Evolutionary conservation across 2,888 invertebrate species (phyloP).

Genomic region (Sesia bembeciformis): DNA sequence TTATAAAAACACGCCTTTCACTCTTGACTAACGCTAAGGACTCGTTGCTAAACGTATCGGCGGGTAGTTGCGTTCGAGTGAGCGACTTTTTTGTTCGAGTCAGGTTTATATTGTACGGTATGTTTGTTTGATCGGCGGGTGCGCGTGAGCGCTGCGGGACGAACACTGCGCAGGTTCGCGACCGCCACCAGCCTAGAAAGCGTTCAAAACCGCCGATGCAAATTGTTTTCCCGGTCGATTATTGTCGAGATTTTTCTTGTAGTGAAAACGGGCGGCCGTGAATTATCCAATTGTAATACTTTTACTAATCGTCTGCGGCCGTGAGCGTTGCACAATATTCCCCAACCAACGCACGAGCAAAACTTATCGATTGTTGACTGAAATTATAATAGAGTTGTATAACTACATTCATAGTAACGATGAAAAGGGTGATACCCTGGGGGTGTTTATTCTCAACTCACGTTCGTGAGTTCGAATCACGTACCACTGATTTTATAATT

Average conservation of each 20-base stretch:
- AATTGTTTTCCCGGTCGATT: conserved; percentile 39
- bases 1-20: conserved; percentile 39
- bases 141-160: conserved; percentile 31
- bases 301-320: conserved; percentile 29
- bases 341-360: too few species aligned
- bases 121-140: conserved; percentile 17
- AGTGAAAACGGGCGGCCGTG: conserved; percentile 55
- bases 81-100: conserved; percentile 11
- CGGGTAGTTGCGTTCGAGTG: conserved; percentile 7
- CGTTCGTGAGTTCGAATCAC: too few species aligned
- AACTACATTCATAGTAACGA: too few species aligned
- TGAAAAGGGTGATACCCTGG: too few species aligned
- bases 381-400: too few species aligned
- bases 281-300: conserved; percentile 28
- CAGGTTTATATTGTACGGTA: conserved; percentile 32
- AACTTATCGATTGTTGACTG: too few species aligned
- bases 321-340: conserved; percentile 37
- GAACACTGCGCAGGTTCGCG: conserved; percentile 31
- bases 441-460: too few species aligned
- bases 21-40: conserved; percentile 29
- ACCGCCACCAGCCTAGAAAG: conserved; percentile 38
- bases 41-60: conserved; percentile 32
- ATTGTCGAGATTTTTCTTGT: conserved; percentile 47
- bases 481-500: too few species aligned
- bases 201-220: conserved; percentile 37